A percentile compares a stretch with the other conserved stretches of the same genome.
These are phyloP conservation scores for Masnerella sp. DNA, from an alignment of 2,888 invertebrate species.

Conservation along the genomic window DNA sequence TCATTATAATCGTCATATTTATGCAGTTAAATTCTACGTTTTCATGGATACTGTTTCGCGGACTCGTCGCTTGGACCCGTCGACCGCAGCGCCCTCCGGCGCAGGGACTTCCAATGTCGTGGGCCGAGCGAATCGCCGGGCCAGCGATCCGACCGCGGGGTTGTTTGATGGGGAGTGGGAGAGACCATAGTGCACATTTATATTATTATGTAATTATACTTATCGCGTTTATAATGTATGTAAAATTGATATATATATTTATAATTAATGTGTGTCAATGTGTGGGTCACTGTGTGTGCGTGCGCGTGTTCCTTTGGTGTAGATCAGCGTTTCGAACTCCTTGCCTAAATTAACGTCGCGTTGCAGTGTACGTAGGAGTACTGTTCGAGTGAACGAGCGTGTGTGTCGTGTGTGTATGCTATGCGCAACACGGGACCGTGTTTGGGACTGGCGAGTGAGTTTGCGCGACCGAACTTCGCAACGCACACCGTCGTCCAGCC, in stretches of 20 bases:
- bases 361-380: slow-evolving; percentile 56
- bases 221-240: slow-evolving; percentile 76
- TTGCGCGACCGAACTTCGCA: not conserved
- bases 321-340: slow-evolving; percentile 78
- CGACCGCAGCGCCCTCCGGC: slow-evolving; percentile 30
- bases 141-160: slow-evolving; percentile 64
- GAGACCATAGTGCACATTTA: slow-evolving; percentile 78
- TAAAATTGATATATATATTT: slow-evolving; percentile 70
- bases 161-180: slow-evolving; percentile 76
- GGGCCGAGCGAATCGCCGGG: slow-evolving; percentile 56
- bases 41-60: slow-evolving; percentile 57
- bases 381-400: slow-evolving; percentile 36
- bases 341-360: slow-evolving; percentile 73
- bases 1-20: slow-evolving; percentile 72
- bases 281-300: slow-evolving; percentile 14
- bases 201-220: slow-evolving; percentile 76
- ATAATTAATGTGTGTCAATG: slow-evolving; percentile 52
- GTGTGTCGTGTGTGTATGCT: slow-evolving; percentile 28
- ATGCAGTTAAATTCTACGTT: slow-evolving; percentile 77
- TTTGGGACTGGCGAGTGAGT: slow-evolving; percentile 15
- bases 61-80: slow-evolving; percentile 41
- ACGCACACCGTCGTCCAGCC: no score
- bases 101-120: slow-evolving; percentile 5
- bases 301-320: slow-evolving; percentile 68
- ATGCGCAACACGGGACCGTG: slow-evolving; percentile 25